Evolutionary conservation across 30 jellyfish, hydroid and myxozoan species (phyloP), one percentile per base, ranked within the genome.

Genomic region (Aurelia coerulea): DNA sequence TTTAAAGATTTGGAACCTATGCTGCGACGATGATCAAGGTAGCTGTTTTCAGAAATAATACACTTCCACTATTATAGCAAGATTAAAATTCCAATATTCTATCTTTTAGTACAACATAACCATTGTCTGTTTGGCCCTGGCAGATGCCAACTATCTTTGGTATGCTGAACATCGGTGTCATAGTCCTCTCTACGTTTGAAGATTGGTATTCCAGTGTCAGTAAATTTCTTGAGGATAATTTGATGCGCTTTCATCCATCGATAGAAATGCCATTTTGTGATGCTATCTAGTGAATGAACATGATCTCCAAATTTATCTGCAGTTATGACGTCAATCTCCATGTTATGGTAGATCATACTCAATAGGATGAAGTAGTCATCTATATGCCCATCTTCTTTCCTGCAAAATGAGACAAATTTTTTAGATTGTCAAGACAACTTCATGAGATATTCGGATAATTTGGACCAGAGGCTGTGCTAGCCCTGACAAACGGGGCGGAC

Each of bases 191-290:
- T 54, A 29, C 79, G 87, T 78, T 46, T 54, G 68, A 87, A 72
- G 31, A 79, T 37, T 15, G 96, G 96, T 33, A 64, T 17, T 13
- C 96, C 96, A n/a, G 73, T 68, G 8, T 42, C 70, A 14, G 85
- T 78, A 67, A 87, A 87, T 29, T 50, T 58, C 79, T 64, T 68
- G 17, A 87, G 62, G 37, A 59, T 87, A 12, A 87, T 79, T 53
- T 78, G 96, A 74, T 87, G 96, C 13, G 96, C 71, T 59, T 78
- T 60, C 79, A 62, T 78, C 96, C 96, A 87, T 29, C 96, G 81
- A 15, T 62, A 8, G 56, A 87, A 87, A 72, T 87, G 76, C 19
- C 76, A 78, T 72, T 62, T 56, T 62, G 87, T 46, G 37, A 35
- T 34, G 49, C 52, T 46, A 37, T 87, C 90, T 29, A 87, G 85